Evolutionary conservation across 1,140 invertebrate genomes (phyloP), one percentile per base, ranked within the genome.

Genomic region (Nasonia longicornis): DNA sequence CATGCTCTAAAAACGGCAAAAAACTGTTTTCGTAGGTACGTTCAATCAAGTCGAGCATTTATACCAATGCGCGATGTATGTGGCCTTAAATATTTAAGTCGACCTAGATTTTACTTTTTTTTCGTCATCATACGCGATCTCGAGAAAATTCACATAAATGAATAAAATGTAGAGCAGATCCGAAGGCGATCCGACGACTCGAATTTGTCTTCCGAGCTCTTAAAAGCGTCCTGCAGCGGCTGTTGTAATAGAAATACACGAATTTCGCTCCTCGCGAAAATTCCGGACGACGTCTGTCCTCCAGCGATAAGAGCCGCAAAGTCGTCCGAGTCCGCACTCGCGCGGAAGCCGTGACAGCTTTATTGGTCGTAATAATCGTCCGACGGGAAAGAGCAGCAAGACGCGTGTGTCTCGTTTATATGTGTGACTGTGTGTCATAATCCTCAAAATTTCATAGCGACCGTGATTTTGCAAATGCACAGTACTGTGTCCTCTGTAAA

Each of bases 301-400:
- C 52, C 20, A 16, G 70, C 77, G 82, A 83, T 83, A 83, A 83
- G 82, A 77, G 63, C 29, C 67, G 35, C 48, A 76, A 52, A 74
- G 63, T 58, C 72, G 64, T 67, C 52, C 52, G 3, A 58, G 20
- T 58, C 77, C 77, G 42, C 31, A 35, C 45, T 26, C 70, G 66
- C 78, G 70, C 22, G 26, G 48, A 63, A 80, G 72, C 45, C 64
- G 79, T 76, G 83, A 83, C 83, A 83, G 76, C 31, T 81, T 83
- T 81, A 83, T 83, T 80, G 83, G 38, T 66, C 71, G 66, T 74
- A 76, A 83, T 83, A 77, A 79, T 81, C 76, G 70, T 22, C 31
- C 52, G 20, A 16, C 16, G 16, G 4, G 16, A n/a, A 42, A 58
- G 11, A 48, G 52, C 6, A 58, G 14, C 14, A 16, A n/a, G 3